Conservation (phyloP, 2,113 vertebrate genomes). For the Anguilla japonica region DNA sequence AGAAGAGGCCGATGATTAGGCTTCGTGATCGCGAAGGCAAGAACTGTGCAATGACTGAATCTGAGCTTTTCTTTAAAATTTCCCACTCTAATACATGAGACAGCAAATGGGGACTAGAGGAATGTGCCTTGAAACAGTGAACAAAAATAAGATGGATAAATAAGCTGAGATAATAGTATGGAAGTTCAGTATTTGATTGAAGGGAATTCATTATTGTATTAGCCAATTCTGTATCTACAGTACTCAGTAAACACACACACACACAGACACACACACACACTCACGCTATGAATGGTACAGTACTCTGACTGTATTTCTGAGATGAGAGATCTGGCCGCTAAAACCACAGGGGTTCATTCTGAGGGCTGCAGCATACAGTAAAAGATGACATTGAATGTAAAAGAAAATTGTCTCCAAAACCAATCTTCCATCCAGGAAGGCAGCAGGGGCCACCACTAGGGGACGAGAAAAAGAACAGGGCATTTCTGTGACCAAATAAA, state of each 20-base stretch:
- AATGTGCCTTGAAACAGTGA: neutral
- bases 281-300: neutral
- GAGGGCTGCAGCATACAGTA: no score
- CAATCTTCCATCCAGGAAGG: neutral
- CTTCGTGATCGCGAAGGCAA: neutral
- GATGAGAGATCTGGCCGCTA: neutral
- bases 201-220: neutral
- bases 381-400: neutral
- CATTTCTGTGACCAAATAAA: neutral
- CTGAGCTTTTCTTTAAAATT: neutral
- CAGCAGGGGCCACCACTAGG: neutral
- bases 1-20: neutral
- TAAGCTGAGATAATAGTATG: neutral
- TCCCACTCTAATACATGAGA: neutral
- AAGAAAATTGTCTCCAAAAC: neutral
- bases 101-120: neutral
- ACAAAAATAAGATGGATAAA: neutral
- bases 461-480: neutral
- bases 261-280: no score
- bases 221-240: neutral
- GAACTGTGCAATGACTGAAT: neutral
- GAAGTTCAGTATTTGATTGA: neutral
- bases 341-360: neutral
- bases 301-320: no score
- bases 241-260: neutral